Percentiles rank a stretch among this genome's conserved stretches.
These are phyloP conservation scores for Chanos chanos DNA, from an alignment of 2,797 vertebrate genomes.

Conservation along the genomic window DNA sequence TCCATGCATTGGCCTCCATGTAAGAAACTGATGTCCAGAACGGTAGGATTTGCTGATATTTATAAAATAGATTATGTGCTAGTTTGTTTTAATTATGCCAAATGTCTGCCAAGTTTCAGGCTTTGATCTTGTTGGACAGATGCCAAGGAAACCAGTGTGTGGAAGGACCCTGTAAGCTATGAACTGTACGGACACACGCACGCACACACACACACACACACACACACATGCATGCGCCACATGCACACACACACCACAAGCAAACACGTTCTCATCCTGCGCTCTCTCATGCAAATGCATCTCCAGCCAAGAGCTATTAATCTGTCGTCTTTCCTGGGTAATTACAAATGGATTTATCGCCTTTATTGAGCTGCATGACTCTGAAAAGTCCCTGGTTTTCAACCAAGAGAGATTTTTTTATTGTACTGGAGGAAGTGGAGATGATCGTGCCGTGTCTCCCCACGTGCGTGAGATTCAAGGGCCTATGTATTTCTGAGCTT, in stretches of 20 bases:
- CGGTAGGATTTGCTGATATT: conserved; percentile 21
- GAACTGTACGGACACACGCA: background rate
- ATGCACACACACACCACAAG: background rate
- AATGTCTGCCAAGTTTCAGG: conserved; percentile 14
- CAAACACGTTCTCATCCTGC: background rate
- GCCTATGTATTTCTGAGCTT: too few relatives aligned
- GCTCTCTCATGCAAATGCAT: conserved; percentile 10
- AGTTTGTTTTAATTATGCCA: conserved; percentile 28
- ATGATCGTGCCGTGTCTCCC: too few relatives aligned
- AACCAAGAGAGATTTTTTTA: background rate
- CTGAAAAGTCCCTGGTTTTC: conserved; percentile 1
- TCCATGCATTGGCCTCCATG: too few relatives aligned
- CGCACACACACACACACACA: conserved; percentile 2
- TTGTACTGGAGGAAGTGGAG: background rate
- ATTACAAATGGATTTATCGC: conserved; percentile 21
- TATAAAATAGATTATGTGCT: conserved; percentile 21
- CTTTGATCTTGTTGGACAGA: conserved; percentile 26
- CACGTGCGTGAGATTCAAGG: too few relatives aligned
- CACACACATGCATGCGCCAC: background rate
- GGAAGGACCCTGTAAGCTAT: background rate
- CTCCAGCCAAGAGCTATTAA: conserved; percentile 22
- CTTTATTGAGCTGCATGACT: conserved; percentile 11
- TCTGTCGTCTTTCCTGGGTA: conserved; percentile 20
- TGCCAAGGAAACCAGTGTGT: background rate
- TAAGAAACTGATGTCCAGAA: too few relatives aligned